Evolutionary conservation across 2,888 invertebrate genomes (phyloP).

Genomic region (Aphodius sticticus): DNA sequence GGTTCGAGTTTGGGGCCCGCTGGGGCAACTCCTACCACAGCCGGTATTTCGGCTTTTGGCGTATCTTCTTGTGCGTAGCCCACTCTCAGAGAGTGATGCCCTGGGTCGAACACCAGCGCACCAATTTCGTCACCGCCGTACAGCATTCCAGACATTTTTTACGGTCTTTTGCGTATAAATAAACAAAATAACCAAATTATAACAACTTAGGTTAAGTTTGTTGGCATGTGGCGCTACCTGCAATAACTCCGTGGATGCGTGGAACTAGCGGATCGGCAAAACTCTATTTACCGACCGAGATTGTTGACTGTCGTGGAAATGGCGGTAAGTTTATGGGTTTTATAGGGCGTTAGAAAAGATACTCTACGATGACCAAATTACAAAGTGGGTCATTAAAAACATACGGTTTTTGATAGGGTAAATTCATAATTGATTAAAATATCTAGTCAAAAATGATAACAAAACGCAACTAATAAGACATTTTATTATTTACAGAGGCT

Average conservation of each 20-base stretch:
- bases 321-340: background rate
- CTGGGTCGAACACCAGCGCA: slow-evolving; percentile 96
- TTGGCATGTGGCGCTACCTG: background rate
- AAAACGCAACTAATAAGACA: too few relatives aligned
- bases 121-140: slow-evolving; percentile 99
- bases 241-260: background rate
- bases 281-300: background rate
- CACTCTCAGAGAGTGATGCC: slow-evolving; percentile 87
- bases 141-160: slow-evolving; percentile 71
- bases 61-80: slow-evolving; percentile 98
- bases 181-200: background rate
- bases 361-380: too few relatives aligned
- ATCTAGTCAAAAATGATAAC: too few relatives aligned
- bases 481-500: too few relatives aligned
- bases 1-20: slow-evolving; percentile 74
- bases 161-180: slow-evolving; percentile 1
- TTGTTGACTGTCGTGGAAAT: background rate
- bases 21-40: slow-evolving; percentile 87
- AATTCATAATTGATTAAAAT: too few relatives aligned
- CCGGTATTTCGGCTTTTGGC: slow-evolving; percentile 98
- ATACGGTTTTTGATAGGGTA: too few relatives aligned
- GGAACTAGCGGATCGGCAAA: background rate
- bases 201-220: slow-evolving; percentile 22
- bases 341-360: too few relatives aligned
- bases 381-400: too few relatives aligned